These are phyloP conservation scores for Montipora sp. DNA, from an alignment of 64 coral and sea anemone species.

Conservation along the genomic window DNA sequence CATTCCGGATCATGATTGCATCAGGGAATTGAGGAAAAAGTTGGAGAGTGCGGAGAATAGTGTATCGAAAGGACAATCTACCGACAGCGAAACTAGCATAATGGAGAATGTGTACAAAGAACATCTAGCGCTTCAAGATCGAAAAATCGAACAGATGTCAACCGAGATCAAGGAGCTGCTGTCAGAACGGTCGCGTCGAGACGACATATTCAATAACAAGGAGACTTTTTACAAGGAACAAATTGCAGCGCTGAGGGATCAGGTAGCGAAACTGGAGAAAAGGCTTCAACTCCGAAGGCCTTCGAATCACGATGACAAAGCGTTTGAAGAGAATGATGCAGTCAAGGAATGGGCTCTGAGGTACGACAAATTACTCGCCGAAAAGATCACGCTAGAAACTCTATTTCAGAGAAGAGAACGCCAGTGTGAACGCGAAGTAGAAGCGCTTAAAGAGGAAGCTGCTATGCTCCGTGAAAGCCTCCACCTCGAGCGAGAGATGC, in stretches of 20 bases:
- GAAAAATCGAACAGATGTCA: conserved; percentile 79
- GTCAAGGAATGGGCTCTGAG: conserved; percentile 75
- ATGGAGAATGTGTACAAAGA: conserved; percentile 69
- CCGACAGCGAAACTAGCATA: conserved; percentile 47
- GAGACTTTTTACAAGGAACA: conserved; percentile 96
- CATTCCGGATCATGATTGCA: conserved; percentile 83
- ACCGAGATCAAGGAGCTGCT: conserved; percentile 84
- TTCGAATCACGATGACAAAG: conserved; percentile 61
- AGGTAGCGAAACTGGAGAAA: conserved; percentile 84
- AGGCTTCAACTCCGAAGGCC: conserved; percentile 56
- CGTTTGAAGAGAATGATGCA: conserved; percentile 43
- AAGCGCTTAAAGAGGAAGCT: conserved; percentile 84
- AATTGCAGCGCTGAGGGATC: conserved; percentile 81
- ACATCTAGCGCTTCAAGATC: conserved; percentile 45
- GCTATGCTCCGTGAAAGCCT: conserved; percentile 72
- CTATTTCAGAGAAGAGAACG: conserved; percentile 78
- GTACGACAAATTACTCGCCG: conserved; percentile 81
- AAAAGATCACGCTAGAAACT: conserved; percentile 84
- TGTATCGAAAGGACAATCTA: conserved; percentile 2
- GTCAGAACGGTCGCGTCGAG: conserved; percentile 80
- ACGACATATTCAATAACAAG: conserved; percentile 93
- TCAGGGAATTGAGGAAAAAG: conserved; percentile 62
- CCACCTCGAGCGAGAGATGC: conserved; percentile 82
- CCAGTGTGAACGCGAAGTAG: conserved; percentile 76
- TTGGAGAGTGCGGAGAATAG: conserved; percentile 50